Evolutionary conservation across 2,888 invertebrate genomes (phyloP).

Genomic region (Pseudeuparius sepicola): DNA sequence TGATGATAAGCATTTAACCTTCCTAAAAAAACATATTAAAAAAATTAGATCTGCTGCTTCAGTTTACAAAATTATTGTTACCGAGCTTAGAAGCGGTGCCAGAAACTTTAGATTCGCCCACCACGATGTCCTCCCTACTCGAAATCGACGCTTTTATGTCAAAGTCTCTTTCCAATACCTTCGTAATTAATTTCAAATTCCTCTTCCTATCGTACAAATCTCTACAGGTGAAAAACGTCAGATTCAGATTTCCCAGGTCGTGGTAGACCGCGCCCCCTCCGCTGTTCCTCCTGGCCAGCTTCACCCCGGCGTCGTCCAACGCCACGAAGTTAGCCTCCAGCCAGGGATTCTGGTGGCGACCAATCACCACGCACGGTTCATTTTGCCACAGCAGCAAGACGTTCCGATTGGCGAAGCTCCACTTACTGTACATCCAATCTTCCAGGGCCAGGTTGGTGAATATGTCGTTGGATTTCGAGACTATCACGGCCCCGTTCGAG

Average conservation of each 20-base stretch:
- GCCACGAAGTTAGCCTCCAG: conserved; percentile 73
- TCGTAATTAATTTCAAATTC: conserved; percentile 79
- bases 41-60: too few relatives aligned
- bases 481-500: too few relatives aligned
- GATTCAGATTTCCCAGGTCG: conserved; percentile 85
- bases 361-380: conserved; percentile 89
- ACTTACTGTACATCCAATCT: conserved; percentile 89
- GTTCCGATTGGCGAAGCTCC: conserved; percentile 72
- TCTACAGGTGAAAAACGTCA: conserved; percentile 82
- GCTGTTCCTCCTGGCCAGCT: conserved; percentile 81
- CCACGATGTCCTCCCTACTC: conserved; percentile 76
- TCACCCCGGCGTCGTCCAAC: conserved; percentile 52
- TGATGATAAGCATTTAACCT: conserved; percentile 91
- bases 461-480: conserved; percentile 85
- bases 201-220: conserved; percentile 75
- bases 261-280: conserved; percentile 98
- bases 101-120: conserved; percentile 77
- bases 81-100: conserved; percentile 93
- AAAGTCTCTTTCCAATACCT: conserved; percentile 74
- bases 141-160: conserved; percentile 67
- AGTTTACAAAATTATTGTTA: too few relatives aligned
- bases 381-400: conserved; percentile 89
- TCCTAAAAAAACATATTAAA: too few relatives aligned
- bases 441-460: conserved; percentile 91
- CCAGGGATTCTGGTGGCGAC: conserved; percentile 96